phyloP scores from a whole-genome alignment of 2,888 invertebrate species.

The Hedya salicella region DNA sequence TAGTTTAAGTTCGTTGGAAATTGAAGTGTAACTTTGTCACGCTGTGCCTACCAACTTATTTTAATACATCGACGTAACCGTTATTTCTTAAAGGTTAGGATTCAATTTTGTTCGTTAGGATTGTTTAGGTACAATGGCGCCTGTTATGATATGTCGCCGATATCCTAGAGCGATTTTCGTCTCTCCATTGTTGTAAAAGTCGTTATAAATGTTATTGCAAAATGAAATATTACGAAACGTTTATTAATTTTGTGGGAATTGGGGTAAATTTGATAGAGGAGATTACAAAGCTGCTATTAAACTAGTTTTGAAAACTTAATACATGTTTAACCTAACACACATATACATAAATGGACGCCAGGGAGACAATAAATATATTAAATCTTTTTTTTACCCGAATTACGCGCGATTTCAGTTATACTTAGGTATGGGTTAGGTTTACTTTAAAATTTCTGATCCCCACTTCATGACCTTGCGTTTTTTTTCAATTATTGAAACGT shows the following conservation, averaged over 20 bases:
- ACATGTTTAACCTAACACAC: not conserved
- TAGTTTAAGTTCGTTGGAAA: not conserved
- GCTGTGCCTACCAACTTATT: conserved; percentile 26
- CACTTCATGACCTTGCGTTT: no score
- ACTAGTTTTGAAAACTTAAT: not conserved
- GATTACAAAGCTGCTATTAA: not conserved
- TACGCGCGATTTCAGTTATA: no score
- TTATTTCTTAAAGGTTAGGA: not conserved
- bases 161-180: conserved; percentile 41
- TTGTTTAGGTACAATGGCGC: not conserved
- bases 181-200: conserved; percentile 36
- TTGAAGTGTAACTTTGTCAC: conserved; percentile 36
- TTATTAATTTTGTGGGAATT: conserved; percentile 36
- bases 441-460: no score
- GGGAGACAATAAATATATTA: no score
- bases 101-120: not conserved
- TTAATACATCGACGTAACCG: not conserved
- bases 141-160: conserved; percentile 43
- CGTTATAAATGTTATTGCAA: conserved; percentile 41
- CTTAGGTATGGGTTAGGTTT: no score
- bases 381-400: no score
- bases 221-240: conserved; percentile 42
- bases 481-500: no score
- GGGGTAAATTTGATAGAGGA: conserved; percentile 12
- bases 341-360: no score